Evolutionary conservation across 2,113 vertebrate species (phyloP).

Genomic region (Rynchops niger): DNA sequence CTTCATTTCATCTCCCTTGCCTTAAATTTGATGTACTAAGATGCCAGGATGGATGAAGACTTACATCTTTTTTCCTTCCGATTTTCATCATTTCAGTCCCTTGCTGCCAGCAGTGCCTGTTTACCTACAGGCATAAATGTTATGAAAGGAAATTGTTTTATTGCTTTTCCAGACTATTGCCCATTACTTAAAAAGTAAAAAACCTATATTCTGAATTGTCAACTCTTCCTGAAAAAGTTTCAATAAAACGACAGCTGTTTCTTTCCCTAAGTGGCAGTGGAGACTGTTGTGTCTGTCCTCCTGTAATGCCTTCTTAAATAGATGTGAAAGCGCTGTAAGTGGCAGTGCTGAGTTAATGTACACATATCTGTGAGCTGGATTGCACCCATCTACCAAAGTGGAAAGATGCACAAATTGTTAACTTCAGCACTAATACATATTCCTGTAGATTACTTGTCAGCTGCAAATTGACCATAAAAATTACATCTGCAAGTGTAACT

Average conservation of each 20-base stretch:
- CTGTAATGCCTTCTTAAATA: not conserved
- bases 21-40: not conserved
- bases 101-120: not conserved
- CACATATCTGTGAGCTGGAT: not conserved
- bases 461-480: slow-evolving; percentile 55
- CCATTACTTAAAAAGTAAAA: not conserved
- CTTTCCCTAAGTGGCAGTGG: not conserved
- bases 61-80: not conserved
- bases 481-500: slow-evolving; percentile 29
- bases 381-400: not conserved
- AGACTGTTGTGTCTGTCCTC: not conserved
- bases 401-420: slow-evolving; percentile 1
- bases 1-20: not conserved
- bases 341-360: not conserved
- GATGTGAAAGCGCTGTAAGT: not conserved
- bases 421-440: slow-evolving; percentile 14
- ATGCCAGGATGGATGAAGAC: not conserved
- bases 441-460: slow-evolving; percentile 5
- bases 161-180: not conserved
- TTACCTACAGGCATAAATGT: not conserved
- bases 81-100: not conserved
- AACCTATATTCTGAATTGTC: not conserved
- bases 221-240: not conserved
- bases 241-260: not conserved
- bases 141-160: not conserved